Base-by-base conservation (phyloP, 1,140 invertebrate species). In the Forficula auricularia region DNA sequence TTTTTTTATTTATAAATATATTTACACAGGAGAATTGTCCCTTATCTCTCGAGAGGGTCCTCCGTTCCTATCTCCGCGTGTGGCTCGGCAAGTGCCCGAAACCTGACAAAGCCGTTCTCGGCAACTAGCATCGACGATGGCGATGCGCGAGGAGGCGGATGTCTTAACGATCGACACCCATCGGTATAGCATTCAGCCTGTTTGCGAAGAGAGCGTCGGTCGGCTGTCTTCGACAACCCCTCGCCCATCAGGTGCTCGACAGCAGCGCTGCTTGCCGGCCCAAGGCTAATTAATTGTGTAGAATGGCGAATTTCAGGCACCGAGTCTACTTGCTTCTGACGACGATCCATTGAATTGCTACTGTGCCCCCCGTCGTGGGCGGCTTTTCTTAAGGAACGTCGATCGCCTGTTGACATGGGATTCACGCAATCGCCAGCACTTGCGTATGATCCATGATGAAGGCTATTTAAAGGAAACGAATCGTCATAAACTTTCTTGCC, bases 81-180 rank as follows among this genome's bases (percentile, higher is more conserved):
- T 8, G 44, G 44, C n/a, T 46, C 73, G 30, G 76, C 75, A 39
- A 78, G 53, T 9, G 73, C 73, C 20, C 81, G 67, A 62, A 86
- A 87, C 40, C 83, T 66, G 2, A 86, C 75, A 55, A 87, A 85
- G 1, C 83, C 82, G 50, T 84, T 79, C 52, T 88, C 83, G 46
- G 81, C 81, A 3, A 85, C 81, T 34, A 87, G 62, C 80, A 86
- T 85, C 42, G 68, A 76, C n/a, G 61, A 61, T 18, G 57, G 55
- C 16, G 57, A 57, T 18, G 51, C 49, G 19, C 50, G 53, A 15
- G 51, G 49, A 43, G 48, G 31, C 35, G 49, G 49, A n/a, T 43
- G 57, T 44, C 42, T 54, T 43, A 38, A 51, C 44, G 14, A 52
- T 40, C 20, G 55, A 53, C 35, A 56, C 52, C 20, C 55, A 37